These are phyloP conservation scores for Dermolepida albohirtum DNA, from an alignment of 2,888 invertebrate genomes.

Conservation along the genomic window DNA sequence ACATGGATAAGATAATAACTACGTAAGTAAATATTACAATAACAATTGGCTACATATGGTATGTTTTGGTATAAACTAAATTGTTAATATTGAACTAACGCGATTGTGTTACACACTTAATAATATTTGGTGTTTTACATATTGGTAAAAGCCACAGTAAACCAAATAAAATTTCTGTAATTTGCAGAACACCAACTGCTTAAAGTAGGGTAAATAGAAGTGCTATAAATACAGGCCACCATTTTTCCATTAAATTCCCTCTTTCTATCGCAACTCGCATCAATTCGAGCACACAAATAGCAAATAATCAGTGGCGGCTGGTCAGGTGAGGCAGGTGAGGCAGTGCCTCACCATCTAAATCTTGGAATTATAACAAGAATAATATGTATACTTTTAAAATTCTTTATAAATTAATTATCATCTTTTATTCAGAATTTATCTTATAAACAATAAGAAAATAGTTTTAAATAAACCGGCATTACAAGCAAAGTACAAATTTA, in stretches of 20 bases:
- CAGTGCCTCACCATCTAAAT: too few species aligned
- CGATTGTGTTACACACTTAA: slow-evolving; percentile 39
- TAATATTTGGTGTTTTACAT: slow-evolving; percentile 64
- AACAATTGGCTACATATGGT: slow-evolving; percentile 23
- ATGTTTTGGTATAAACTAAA: neutral
- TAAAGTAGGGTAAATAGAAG: slow-evolving; percentile 87
- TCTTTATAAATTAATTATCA: too few species aligned
- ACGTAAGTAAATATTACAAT: slow-evolving; percentile 21
- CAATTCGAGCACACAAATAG: slow-evolving; percentile 83
- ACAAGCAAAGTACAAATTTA: too few species aligned
- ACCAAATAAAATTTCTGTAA: slow-evolving; percentile 84
- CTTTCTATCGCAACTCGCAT: slow-evolving; percentile 86
- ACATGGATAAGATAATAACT: slow-evolving; percentile 8
- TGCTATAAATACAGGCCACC: slow-evolving; percentile 84
- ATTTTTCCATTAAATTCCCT: slow-evolving; percentile 86
- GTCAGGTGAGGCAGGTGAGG: too few species aligned
- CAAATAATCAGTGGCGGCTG: too few species aligned
- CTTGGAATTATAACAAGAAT: too few species aligned
- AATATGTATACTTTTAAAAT: too few species aligned
- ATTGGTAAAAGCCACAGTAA: slow-evolving; percentile 76
- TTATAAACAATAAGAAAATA: too few species aligned
- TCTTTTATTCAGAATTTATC: too few species aligned
- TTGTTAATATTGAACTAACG: slow-evolving; percentile 1
- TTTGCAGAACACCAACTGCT: slow-evolving; percentile 84
- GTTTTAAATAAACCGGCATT: too few species aligned